Evolutionary conservation across 2,888 invertebrate species (phyloP).

Genomic region (Morpho helenor): DNA sequence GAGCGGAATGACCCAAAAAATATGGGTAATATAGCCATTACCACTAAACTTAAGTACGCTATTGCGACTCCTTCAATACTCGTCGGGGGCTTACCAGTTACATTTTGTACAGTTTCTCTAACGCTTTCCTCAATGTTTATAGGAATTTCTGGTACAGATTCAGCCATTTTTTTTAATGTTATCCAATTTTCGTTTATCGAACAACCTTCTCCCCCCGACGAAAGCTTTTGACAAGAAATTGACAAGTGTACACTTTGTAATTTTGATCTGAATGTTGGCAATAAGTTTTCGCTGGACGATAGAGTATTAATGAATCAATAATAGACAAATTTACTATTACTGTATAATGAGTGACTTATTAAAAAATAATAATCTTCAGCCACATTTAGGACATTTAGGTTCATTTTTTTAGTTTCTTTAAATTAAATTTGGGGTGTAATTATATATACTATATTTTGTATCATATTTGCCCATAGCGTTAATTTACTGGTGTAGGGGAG

Average conservation of each 20-base stretch:
- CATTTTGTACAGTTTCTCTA: slow-evolving; percentile 74
- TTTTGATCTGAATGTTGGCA: background rate
- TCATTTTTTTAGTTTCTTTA: no score
- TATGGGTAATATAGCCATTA: slow-evolving; percentile 98
- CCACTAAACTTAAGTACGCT: slow-evolving; percentile 94
- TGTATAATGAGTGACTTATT: no score
- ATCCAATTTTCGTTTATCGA: background rate
- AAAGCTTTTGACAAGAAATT: slow-evolving; percentile 59
- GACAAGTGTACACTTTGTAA: slow-evolving; percentile 45
- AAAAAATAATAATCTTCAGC: no score
- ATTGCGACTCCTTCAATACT: slow-evolving; percentile 96
- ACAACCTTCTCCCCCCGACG: slow-evolving; percentile 32
- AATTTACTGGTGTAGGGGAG: no score
- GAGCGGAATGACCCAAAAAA: slow-evolving; percentile 96
- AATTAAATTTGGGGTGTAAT: no score
- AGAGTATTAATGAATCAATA: no score
- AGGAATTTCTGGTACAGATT: slow-evolving; percentile 63
- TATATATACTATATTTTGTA: no score
- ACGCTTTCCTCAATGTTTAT: slow-evolving; percentile 60
- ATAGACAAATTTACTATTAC: no score
- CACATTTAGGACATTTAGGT: no score
- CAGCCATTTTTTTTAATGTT: slow-evolving; percentile 55
- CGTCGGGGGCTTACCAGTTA: slow-evolving; percentile 83
- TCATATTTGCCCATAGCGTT: no score
- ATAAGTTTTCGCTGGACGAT: no score